A percentile compares a stretch with the other conserved stretches of the same genome.
These are phyloP conservation scores for Digitonthophagus gazella DNA, from an alignment of 2,888 invertebrate species.

Conservation along the genomic window DNA sequence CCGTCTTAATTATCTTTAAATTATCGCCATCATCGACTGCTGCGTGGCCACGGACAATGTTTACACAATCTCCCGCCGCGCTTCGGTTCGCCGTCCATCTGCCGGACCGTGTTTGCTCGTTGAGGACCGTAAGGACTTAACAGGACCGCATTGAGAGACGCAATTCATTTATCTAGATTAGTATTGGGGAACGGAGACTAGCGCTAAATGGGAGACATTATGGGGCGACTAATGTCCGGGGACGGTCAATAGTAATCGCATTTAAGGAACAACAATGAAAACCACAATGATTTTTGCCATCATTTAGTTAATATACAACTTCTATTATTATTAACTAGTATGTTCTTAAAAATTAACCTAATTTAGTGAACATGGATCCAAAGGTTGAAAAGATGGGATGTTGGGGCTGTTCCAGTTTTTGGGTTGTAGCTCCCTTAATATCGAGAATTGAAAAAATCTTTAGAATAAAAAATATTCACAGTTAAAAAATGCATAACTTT, in stretches of 20 bases:
- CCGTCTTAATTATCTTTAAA: conserved; percentile 15
- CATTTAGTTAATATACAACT: neutral
- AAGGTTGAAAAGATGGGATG: too few relatives aligned
- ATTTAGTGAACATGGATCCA: too few relatives aligned
- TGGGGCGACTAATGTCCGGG: conserved; percentile 10
- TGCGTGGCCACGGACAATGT: conserved; percentile 7
- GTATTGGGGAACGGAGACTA: conserved; percentile 5
- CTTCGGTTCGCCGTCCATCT: neutral
- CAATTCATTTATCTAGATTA: conserved; percentile 17
- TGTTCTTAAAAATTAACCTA: too few relatives aligned
- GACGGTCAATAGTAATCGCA: neutral
- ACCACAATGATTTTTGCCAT: neutral
- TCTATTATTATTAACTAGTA: too few relatives aligned
- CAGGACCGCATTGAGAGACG: conserved; percentile 13
- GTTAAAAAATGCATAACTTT: too few relatives aligned
- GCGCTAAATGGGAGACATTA: conserved; percentile 7
- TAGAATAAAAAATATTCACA: too few relatives aligned
- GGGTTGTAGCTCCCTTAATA: too few relatives aligned
- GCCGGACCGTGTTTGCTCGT: neutral
- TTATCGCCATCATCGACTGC: conserved; percentile 11
- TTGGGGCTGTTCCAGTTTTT: too few relatives aligned
- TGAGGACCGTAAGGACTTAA: conserved; percentile 5
- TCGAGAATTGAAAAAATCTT: too few relatives aligned
- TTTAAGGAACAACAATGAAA: neutral
- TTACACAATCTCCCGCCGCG: conserved; percentile 9